Conservation (phyloP, 1,140 invertebrate species). For the Drosophila oshimai region DNA sequence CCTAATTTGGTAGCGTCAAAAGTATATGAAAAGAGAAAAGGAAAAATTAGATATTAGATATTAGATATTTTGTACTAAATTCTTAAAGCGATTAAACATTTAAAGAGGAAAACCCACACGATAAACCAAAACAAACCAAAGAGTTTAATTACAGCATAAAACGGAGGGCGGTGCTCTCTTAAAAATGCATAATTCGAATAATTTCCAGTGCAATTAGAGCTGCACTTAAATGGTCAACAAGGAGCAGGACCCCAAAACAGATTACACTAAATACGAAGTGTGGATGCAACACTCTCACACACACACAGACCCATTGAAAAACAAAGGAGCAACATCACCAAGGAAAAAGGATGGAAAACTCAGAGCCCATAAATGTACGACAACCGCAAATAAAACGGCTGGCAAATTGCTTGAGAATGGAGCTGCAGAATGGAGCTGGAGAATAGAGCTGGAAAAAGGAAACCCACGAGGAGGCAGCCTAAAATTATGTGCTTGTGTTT, state of each 20-base stretch:
- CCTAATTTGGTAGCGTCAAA: neutral
- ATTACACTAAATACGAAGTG: constrained; percentile 65
- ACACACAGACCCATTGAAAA: constrained; percentile 13
- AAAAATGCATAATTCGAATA: constrained; percentile 58
- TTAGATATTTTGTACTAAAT: neutral
- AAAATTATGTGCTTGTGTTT: constrained; percentile 68
- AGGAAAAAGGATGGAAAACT: constrained; percentile 5
- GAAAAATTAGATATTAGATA: neutral
- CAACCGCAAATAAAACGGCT: constrained; percentile 78
- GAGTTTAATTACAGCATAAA: constrained; percentile 5
- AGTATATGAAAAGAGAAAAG: constrained; percentile 18
- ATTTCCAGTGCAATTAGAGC: constrained; percentile 73
- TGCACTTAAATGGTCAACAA: constrained; percentile 76
- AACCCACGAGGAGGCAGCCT: neutral
- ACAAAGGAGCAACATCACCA: constrained; percentile 21
- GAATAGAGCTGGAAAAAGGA: neutral
- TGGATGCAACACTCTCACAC: constrained; percentile 16
- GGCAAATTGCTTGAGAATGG: constrained; percentile 61
- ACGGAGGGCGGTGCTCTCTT: neutral
- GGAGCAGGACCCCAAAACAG: constrained; percentile 58
- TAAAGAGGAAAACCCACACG: neutral
- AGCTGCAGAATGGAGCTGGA: neutral
- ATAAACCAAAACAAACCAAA: neutral
- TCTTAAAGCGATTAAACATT: neutral
- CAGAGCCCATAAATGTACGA: constrained; percentile 65